These are phyloP conservation scores for Andrena chrysosceles DNA, from an alignment of 2,888 invertebrate species.

Conservation along the genomic window DNA sequence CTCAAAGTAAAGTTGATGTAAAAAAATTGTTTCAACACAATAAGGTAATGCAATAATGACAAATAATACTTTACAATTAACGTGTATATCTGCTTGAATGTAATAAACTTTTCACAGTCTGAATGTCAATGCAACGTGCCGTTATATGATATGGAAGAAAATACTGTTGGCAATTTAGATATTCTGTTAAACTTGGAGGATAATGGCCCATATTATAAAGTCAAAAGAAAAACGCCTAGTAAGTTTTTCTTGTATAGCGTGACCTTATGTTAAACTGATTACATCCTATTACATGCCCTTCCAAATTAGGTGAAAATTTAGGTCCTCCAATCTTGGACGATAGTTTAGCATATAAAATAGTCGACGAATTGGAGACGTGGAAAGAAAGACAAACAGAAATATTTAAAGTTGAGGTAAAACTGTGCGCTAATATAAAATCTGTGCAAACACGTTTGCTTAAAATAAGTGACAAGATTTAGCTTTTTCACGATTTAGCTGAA, in stretches of 20 bases:
- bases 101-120: slow-evolving; percentile 48
- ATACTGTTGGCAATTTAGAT: slow-evolving; percentile 75
- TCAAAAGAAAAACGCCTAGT: slow-evolving; percentile 71
- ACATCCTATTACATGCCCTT: background rate
- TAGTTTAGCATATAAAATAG: slow-evolving; percentile 86
- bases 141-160: slow-evolving; percentile 73
- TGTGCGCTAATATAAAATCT: slow-evolving; percentile 1
- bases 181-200: slow-evolving; percentile 78
- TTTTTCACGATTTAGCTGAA: slow-evolving; percentile 83
- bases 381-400: slow-evolving; percentile 89
- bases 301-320: slow-evolving; percentile 75
- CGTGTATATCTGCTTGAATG: background rate
- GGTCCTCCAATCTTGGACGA: slow-evolving; percentile 82
- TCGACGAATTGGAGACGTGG: slow-evolving; percentile 91
- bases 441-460: background rate
- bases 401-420: slow-evolving; percentile 87
- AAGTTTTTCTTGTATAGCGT: slow-evolving; percentile 34
- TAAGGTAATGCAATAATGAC: slow-evolving; percentile 69
- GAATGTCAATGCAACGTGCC: slow-evolving; percentile 76
- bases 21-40: slow-evolving; percentile 74
- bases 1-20: slow-evolving; percentile 76
- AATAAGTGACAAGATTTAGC: slow-evolving; percentile 5
- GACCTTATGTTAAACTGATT: background rate
- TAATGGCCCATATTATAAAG: slow-evolving; percentile 77
- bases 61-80: slow-evolving; percentile 2